Conservation (phyloP, 2,888 invertebrate species). For the Loripinus fragilis region DNA sequence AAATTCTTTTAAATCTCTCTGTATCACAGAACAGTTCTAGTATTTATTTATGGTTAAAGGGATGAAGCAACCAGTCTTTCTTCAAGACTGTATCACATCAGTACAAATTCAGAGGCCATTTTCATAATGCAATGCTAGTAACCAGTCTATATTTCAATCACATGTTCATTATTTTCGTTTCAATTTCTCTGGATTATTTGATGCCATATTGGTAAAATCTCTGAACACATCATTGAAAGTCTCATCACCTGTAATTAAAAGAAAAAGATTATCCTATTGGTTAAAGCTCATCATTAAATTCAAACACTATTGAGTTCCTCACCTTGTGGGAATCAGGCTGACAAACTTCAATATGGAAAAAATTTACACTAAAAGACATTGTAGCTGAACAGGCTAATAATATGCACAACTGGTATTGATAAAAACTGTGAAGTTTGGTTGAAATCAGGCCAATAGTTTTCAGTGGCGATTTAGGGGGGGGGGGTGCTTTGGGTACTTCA, state of each 20-base stretch:
- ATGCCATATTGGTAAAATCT: constrained; percentile 87
- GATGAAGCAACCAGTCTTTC: neutral
- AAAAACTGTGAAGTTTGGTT: too few species aligned
- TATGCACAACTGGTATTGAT: too few species aligned
- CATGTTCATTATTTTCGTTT: constrained; percentile 64
- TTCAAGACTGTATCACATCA: neutral
- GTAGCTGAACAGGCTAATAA: too few species aligned
- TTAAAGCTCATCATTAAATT: too few species aligned
- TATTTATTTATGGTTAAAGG: neutral
- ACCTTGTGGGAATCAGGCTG: too few species aligned
- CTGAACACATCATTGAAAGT: constrained; percentile 90
- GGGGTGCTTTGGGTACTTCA: too few species aligned
- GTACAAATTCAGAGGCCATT: neutral
- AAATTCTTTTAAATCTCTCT: constrained; percentile 77
- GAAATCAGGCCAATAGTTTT: too few species aligned
- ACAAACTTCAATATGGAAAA: too few species aligned
- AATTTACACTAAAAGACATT: too few species aligned
- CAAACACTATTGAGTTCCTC: too few species aligned
- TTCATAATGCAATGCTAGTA: neutral
- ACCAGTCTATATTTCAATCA: neutral
- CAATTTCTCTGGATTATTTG: constrained; percentile 82
- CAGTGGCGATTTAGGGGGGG: too few species aligned
- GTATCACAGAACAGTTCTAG: neutral
- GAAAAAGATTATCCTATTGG: too few species aligned
- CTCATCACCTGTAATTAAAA: constrained; percentile 78